Conservation (phyloP, 2,113 vertebrate species). For the Peromyscus polionotus region DNA sequence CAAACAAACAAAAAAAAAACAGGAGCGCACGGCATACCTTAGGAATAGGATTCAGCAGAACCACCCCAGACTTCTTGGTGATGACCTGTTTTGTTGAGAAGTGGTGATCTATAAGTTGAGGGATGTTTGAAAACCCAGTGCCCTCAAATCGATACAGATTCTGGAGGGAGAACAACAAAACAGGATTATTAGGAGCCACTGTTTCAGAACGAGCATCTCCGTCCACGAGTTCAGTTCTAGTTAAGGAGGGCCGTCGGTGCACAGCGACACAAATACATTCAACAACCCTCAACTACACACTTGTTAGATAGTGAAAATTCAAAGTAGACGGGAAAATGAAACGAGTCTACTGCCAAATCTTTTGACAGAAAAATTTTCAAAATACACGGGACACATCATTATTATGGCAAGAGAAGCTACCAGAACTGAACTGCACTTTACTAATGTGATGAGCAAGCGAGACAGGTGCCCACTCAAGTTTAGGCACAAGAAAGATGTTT, state of each 20-base stretch:
- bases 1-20: background rate
- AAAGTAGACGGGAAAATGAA: background rate
- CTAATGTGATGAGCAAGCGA: constrained; percentile 20
- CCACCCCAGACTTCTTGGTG: constrained; percentile 98
- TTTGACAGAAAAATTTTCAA: background rate
- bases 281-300: background rate
- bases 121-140: constrained; percentile 96
- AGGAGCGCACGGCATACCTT: constrained; percentile 88
- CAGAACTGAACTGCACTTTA: background rate
- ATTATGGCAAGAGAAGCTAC: background rate
- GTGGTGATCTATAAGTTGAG: constrained; percentile 98
- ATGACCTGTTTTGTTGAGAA: constrained; percentile 97
- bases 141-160: constrained; percentile 98
- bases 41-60: constrained; percentile 94
- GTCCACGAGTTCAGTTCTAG: background rate
- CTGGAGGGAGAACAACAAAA: constrained; percentile 84
- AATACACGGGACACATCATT: background rate
- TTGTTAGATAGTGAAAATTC: background rate
- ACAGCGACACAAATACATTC: background rate
- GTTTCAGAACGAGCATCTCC: background rate
- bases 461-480: background rate
- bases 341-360: background rate
- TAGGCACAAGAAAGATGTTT: background rate
- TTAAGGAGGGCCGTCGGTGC: background rate
- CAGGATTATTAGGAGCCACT: constrained; percentile 42